Base-by-base conservation (phyloP, 1,140 invertebrate species). In the Hetaerina americana region DNA sequence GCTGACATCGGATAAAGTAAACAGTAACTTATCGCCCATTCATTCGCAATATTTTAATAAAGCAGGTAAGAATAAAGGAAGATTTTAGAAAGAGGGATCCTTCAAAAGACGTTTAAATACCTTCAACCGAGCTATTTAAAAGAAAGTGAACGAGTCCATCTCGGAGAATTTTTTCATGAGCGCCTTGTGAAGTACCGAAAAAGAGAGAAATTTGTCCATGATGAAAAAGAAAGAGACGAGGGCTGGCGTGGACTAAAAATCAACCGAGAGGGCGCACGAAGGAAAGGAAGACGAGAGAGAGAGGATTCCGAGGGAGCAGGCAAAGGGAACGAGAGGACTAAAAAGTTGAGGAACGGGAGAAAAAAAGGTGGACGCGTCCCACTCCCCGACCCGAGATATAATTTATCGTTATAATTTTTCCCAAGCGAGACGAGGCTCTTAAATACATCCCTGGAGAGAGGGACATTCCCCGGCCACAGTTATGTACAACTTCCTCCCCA, bases 361-460 rank as follows among this genome's bases (percentile, higher is more conserved):
- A 57, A 57, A n/a, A 57, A 57, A 57, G 40, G 40, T 57, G 22
- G 15, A 57, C 22, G 15, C 40, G 40, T 57, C 40, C 40, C n/a
- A n/a, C n/a, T n/a, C n/a, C 22, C 40, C 40, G 22, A 57, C 15
- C 40, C 40, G 40, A 57, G 40, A 18, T 57, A 57, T 57, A 57
- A 57, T 57, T 57, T 57, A 57, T 57, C 40, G 40, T 57, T 57
- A 57, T 57, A 57, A 57, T 57, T 57, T 57, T 57, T 57, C 40
- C n/a, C 22, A n/a, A 57, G 3, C 40, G 31, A n/a, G 40, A 57
- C 40, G 15, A n/a, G 15, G 40, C 40, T n/a, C 40, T 10, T 12
- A 57, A 57, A 57, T 57, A 57, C 40, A 15, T 40, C 22, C 40
- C 22, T 57, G 3, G 31, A n/a, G 15, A 3, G 40, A 57, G 40